Percentiles rank a stretch among this genome's conserved stretches.
These are phyloP conservation scores for Epinotia demarniana DNA, from an alignment of 2,888 invertebrate genomes.

Conservation along the genomic window DNA sequence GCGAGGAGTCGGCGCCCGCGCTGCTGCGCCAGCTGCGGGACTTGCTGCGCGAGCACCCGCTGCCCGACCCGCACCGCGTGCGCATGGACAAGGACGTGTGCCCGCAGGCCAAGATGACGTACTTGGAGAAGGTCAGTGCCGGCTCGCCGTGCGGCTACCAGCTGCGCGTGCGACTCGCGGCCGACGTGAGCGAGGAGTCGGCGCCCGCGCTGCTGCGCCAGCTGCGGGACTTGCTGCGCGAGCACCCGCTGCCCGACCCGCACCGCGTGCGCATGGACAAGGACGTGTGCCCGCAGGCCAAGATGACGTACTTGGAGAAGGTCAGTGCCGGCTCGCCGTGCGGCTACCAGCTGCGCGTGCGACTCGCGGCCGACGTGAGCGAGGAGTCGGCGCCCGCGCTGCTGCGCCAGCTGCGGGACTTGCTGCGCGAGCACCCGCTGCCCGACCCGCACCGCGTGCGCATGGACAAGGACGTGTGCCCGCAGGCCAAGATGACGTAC, in stretches of 20 bases:
- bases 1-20: constrained; percentile 58
- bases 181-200: constrained; percentile 66
- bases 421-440: constrained; percentile 55
- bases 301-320: constrained; percentile 83
- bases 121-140: constrained; percentile 85
- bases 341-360: constrained; percentile 82
- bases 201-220: constrained; percentile 68
- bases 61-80: constrained; percentile 59
- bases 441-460: constrained; percentile 62
- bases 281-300: constrained; percentile 80
- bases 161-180: constrained; percentile 79
- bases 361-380: constrained; percentile 72
- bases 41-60: constrained; percentile 55
- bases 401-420: constrained; percentile 63
- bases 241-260: constrained; percentile 49
- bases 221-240: constrained; percentile 60
- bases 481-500: constrained; percentile 79
- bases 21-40: constrained; percentile 67
- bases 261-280: constrained; percentile 67
- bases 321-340: too few species aligned
- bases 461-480: constrained; percentile 76
- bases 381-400: constrained; percentile 63
- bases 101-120: constrained; percentile 78
- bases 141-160: constrained; percentile 78
- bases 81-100: constrained; percentile 76